These are phyloP conservation scores for Zaprionus bogoriensis DNA, from an alignment of 2,888 invertebrate species.

Conservation along the genomic window DNA sequence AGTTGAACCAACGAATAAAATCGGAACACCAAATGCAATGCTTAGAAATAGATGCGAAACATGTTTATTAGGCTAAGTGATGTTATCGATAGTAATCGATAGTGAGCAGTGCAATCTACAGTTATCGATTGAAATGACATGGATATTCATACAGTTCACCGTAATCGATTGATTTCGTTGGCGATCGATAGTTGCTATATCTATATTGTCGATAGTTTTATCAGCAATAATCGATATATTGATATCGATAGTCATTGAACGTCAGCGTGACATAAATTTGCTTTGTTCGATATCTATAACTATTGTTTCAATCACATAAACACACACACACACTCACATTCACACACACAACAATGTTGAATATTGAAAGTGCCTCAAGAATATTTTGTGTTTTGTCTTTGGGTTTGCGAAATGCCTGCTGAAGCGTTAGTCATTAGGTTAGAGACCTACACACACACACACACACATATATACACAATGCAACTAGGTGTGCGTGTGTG, in stretches of 20 bases:
- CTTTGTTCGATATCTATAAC: neutral
- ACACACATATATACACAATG: neutral
- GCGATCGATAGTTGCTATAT: neutral
- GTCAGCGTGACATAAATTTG: too few species aligned
- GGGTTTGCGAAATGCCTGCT: neutral
- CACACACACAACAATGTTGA: neutral
- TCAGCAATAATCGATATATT: neutral
- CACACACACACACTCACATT: neutral
- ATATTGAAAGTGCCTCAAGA: constrained; percentile 57
- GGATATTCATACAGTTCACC: too few species aligned
- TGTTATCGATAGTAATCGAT: neutral
- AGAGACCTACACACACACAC: constrained; percentile 18
- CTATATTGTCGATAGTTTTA: too few species aligned
- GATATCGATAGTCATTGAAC: too few species aligned
- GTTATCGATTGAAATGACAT: too few species aligned
- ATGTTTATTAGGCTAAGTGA: neutral
- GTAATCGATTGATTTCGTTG: neutral
- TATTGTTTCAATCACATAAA: neutral
- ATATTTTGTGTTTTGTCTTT: constrained; percentile 1
- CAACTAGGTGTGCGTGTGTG: neutral
- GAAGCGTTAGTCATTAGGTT: constrained; percentile 24
- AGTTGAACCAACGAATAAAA: neutral
- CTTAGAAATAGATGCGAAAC: neutral
- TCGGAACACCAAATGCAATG: constrained; percentile 1
- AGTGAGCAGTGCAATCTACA: too few species aligned